Evolutionary conservation across 2,888 invertebrate species (phyloP), one percentile per base, ranked within the genome.

Genomic region (Xestia c-nigrum): DNA sequence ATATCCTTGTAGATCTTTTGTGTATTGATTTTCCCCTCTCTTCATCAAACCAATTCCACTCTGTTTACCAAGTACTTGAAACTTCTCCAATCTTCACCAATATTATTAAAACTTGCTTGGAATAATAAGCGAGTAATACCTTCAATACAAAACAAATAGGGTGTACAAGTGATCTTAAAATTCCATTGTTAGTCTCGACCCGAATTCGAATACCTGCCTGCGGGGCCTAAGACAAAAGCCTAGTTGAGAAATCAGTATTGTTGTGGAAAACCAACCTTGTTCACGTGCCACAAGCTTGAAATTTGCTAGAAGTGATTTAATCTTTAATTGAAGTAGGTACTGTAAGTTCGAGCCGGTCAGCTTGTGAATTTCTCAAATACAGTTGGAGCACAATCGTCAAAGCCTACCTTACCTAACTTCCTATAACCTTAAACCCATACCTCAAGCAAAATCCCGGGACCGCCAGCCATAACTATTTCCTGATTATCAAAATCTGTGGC

Each of bases 321-420:
- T 65, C 57, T 82, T 73, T 78, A 78, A 82, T 73, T 85, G 85
- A 73, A 65, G 74, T 38, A 78, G 66, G 67, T 61, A 85, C 82
- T 78, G 78, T 61, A 24, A 75, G 67, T 65, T 77, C 40, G 59
- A 72, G 47, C 38, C 69, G 72, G 77, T 81, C 72, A 78, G 59
- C 47, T 55, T 46, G 74, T 14, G 19, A 71, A 74, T 74, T 81
- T 68, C 61, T 63, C 50, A 46, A 77, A 64, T 72, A 74, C 40
- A 63, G 40, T 59, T n/a, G 50, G 66, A 72, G 52, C 46, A 46
- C 24, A 61, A 66, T 80, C 43, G 16, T 64, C 14, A 3, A 43
- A 43, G 64, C 7, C 16, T 7, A 43, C 43, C 7, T n/a, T 14
- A 63, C 21, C 6, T 64, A 38, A 64, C 12, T 12, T 40, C 6